Conservation (phyloP, 2,113 vertebrate species). For the Pseudopodoces humilis region DNA sequence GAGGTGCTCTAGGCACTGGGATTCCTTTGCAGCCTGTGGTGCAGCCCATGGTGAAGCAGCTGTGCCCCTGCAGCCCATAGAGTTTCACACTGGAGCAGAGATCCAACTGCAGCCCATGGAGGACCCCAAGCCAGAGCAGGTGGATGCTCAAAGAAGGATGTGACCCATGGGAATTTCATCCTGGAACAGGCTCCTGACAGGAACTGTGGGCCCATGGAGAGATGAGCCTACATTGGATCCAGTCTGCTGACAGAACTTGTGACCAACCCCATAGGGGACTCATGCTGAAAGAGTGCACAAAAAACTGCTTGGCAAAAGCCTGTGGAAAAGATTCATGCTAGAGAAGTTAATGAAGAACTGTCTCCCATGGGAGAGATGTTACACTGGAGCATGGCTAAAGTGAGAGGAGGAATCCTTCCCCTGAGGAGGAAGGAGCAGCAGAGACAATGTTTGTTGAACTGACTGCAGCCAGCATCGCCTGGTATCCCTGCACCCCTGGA, state of each 20-base stretch:
- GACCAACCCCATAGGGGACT: no score
- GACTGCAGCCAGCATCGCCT: not conserved
- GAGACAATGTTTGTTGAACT: not conserved
- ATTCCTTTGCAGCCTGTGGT: not conserved
- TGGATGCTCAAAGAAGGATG: not conserved
- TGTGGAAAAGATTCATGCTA: not conserved
- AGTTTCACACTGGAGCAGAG: not conserved
- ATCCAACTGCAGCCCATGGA: not conserved
- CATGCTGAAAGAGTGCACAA: not conserved
- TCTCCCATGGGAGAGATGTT: not conserved
- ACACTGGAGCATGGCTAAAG: not conserved
- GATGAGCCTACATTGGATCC: rapidly evolving
- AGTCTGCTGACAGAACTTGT: not conserved
- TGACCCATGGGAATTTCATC: not conserved
- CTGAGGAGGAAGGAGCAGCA: not conserved
- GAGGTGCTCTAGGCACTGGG: not conserved
- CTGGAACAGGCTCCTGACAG: not conserved
- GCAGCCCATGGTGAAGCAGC: not conserved
- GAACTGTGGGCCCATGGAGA: not conserved
- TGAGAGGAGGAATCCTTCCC: not conserved
- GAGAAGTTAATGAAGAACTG: not conserved
- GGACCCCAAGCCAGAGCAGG: not conserved
- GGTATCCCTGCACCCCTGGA: no score
- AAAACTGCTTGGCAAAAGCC: not conserved
- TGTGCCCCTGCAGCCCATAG: not conserved